Conservation (phyloP, 2,113 vertebrate genomes). For the Butastur rufipennis region DNA sequence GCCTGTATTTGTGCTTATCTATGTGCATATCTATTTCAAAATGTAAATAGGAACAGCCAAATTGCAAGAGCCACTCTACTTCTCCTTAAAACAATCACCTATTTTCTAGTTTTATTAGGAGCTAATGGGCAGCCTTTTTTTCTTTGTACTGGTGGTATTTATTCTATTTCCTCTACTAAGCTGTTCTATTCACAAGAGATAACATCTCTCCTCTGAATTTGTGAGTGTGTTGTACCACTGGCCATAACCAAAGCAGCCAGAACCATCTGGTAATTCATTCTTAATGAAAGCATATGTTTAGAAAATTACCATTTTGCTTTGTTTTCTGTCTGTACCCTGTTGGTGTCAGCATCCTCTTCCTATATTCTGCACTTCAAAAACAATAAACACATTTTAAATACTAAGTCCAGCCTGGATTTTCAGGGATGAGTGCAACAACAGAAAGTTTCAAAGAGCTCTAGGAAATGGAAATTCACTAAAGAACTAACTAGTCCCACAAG, state of each 20-base stretch:
- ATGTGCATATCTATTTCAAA: not conserved
- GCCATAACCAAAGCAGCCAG: not conserved
- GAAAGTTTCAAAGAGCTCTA: constrained; percentile 12
- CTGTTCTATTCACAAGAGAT: not conserved
- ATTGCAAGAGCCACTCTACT: not conserved
- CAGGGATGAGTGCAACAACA: not conserved
- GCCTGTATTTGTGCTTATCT: too few species aligned
- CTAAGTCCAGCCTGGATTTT: not conserved
- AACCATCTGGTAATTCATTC: not conserved
- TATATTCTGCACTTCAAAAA: not conserved
- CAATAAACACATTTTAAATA: not conserved
- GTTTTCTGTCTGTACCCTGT: not conserved
- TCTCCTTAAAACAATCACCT: not conserved
- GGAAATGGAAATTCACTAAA: not conserved
- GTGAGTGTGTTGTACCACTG: not conserved
- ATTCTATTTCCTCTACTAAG: not conserved
- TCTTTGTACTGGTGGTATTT: not conserved
- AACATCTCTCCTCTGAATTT: not conserved
- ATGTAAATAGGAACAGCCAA: not conserved
- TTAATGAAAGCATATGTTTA: not conserved
- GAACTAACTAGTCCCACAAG: not conserved
- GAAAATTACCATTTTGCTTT: not conserved
- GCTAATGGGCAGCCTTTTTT: not conserved
- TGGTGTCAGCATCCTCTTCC: not conserved
- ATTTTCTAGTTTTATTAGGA: not conserved